These are phyloP conservation scores for Chaetura pelagica DNA, from an alignment of 2,113 vertebrate species.

Conservation along the genomic window DNA sequence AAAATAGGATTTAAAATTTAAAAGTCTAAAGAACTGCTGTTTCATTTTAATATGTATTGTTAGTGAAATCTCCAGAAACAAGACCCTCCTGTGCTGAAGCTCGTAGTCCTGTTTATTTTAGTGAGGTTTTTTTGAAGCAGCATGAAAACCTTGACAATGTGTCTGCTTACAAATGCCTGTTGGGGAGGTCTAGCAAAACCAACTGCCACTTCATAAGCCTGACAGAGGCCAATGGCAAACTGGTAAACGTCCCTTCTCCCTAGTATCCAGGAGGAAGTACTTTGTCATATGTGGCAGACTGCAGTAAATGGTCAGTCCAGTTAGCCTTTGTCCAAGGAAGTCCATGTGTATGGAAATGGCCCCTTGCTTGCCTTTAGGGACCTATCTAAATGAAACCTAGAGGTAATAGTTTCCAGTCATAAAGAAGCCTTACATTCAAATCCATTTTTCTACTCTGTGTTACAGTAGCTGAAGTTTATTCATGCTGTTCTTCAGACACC, in stretches of 20 bases:
- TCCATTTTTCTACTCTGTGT: not conserved
- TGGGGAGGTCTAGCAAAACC: not conserved
- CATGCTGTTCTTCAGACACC: not conserved
- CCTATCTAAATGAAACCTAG: not conserved
- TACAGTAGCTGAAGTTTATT: conserved; percentile 1
- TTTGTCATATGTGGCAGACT: conserved; percentile 15
- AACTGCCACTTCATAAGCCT: not conserved
- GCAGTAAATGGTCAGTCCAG: not conserved
- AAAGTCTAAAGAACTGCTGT: not conserved
- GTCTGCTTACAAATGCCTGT: not conserved
- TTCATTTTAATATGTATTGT: not conserved
- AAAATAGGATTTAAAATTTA: not conserved
- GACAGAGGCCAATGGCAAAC: not conserved
- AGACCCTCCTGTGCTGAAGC: not conserved
- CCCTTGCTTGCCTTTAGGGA: conserved; percentile 6
- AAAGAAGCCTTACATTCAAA: not conserved
- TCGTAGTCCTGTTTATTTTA: not conserved
- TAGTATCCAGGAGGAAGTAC: conserved; percentile 16
- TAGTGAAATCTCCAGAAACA: not conserved
- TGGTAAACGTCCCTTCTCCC: not conserved
- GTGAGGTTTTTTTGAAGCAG: not conserved
- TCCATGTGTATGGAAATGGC: not conserved
- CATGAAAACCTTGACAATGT: not conserved
- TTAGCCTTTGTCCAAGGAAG: not conserved
- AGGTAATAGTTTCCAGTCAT: conserved; percentile 33